Percentiles rank a stretch among this genome's conserved stretches.
phyloP scores from a whole-genome alignment of 1,140 invertebrate species.

The Samia ricini region DNA sequence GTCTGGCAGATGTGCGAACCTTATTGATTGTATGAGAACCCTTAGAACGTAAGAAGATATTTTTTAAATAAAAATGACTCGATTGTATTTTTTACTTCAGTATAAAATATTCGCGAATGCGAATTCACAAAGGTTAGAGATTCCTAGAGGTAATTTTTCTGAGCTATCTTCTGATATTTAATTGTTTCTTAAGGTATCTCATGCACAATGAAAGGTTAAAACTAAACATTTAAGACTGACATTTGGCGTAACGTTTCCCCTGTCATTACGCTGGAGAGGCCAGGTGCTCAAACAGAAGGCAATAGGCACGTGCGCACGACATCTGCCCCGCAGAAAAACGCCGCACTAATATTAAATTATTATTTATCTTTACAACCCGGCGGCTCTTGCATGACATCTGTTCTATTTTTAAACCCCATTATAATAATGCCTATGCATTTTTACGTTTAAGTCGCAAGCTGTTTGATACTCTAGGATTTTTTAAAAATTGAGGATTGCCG shows the following conservation, averaged over 20 bases:
- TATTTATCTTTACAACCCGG: conserved; percentile 51
- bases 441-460: neutral
- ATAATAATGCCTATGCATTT: neutral
- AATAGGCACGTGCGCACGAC: conserved; percentile 59
- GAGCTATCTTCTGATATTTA: neutral
- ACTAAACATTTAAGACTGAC: conserved; percentile 22
- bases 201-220: neutral
- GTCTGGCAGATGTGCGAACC: neutral
- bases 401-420: conserved; percentile 18
- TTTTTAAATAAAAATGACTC: too few species aligned
- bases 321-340: conserved; percentile 57
- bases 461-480: neutral
- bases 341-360: conserved; percentile 29
- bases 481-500: neutral
- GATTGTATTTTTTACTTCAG: too few species aligned
- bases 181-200: neutral
- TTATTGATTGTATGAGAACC: neutral
- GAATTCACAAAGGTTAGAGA: neutral
- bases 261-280: conserved; percentile 45
- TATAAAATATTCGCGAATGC: neutral
- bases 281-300: conserved; percentile 52
- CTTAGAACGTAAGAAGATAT: too few species aligned
- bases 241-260: conserved; percentile 40
- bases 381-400: conserved; percentile 52
- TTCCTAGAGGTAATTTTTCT: neutral